Evolutionary conservation across 2,888 invertebrate genomes (phyloP), one percentile per base, ranked within the genome.

Genomic region (Portevinia maculata): DNA sequence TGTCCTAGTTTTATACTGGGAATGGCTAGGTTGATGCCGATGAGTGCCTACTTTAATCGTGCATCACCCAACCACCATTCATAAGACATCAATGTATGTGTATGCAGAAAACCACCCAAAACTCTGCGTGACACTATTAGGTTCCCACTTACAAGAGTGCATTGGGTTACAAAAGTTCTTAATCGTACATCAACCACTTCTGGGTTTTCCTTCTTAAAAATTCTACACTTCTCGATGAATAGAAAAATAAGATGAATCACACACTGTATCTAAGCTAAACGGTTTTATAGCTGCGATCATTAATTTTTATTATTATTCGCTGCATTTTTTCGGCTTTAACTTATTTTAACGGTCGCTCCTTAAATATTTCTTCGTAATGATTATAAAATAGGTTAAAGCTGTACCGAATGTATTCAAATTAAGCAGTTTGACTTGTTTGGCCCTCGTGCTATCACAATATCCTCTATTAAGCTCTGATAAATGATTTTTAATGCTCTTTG

Each of bases 301-400:
- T 57, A 69, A 57, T 57, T 69, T 69, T 69, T 69, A 67, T 55
- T 34, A 37, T 37, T 17, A 48, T 24, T 3, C 24, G 24, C 17
- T 48, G 48, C 53, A 65, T 65, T 53, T 65, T 41, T 11, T 24
- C 7, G 30, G 52, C 13, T 15, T 39, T 39, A 15, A 13, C 13
- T 7, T 39, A 13, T 13, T 15, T 39, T 39, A 39, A 39, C 7
- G 39, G 39, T 0, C 13, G 39, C 39, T 39, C 52, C 17, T 65
- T 44, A 65, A 65, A 57, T 53, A 44, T 53, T 53, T 65, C 19
- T 13, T 9, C 9, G 28, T 44, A 53, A 65, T 53, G 19, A 30
- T 53, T 65, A 53, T 41, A 65, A 32, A 65, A 65, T 65, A 44
- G 65, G 52, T 53, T 41, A 41, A 50, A 44, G 65, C 53, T 53